Evolutionary conservation across 2,113 vertebrate species (phyloP).

Genomic region (Pachycephala philippinensis): DNA sequence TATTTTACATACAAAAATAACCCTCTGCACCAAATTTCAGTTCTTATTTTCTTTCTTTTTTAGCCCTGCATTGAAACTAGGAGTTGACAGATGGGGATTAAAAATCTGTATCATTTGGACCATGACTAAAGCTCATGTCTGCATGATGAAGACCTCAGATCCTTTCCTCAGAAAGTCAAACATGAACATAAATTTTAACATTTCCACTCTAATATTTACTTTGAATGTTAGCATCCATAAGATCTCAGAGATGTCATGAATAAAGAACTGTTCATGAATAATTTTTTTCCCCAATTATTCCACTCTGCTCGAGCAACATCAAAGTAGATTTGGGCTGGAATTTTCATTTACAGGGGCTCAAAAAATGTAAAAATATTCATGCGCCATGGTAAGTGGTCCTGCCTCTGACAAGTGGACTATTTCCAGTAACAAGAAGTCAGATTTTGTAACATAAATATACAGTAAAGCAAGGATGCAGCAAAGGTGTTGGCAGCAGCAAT

Average conservation of each 20-base stretch:
- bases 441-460: not conserved
- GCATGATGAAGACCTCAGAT: not conserved
- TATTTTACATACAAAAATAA: not conserved
- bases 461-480: not conserved
- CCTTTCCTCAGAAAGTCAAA: not conserved
- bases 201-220: conserved; percentile 18
- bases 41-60: not conserved
- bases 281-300: not conserved
- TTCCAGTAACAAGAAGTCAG: not conserved
- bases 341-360: conserved; percentile 13
- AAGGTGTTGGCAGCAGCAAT: not conserved
- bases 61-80: not conserved
- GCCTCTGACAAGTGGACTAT: not conserved
- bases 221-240: not conserved
- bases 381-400: not conserved
- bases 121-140: not conserved
- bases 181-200: not conserved
- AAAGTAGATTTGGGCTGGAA: not conserved
- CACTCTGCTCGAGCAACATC: not conserved
- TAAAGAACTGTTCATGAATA: not conserved
- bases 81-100: not conserved
- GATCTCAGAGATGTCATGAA: not conserved
- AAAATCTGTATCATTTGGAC: not conserved
- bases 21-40: not conserved
- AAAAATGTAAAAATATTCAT: conserved; percentile 13